Evolutionary conservation across 2,888 invertebrate species (phyloP).

Genomic region (Xanthostigma xanthostigma): DNA sequence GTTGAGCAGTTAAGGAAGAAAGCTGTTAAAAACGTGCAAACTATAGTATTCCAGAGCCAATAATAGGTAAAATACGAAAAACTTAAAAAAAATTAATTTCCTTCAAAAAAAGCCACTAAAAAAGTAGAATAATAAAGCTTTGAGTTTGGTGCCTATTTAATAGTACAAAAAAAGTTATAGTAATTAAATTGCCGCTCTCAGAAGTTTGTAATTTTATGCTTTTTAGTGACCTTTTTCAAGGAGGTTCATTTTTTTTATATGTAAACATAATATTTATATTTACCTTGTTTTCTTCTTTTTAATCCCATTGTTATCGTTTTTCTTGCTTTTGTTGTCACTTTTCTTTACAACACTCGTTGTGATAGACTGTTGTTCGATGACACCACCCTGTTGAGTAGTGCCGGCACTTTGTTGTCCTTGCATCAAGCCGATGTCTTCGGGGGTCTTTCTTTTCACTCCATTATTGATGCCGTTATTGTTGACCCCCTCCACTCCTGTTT

Average conservation of each 20-base stretch:
- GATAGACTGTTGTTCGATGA: slow-evolving; percentile 17
- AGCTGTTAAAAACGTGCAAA: too few relatives aligned
- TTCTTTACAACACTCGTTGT: slow-evolving; percentile 35
- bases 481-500: slow-evolving; percentile 19
- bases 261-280: slow-evolving; percentile 14
- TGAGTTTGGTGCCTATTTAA: too few relatives aligned
- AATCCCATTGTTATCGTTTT: slow-evolving; percentile 69
- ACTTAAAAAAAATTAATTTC: too few relatives aligned
- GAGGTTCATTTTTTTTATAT: neutral
- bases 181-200: too few relatives aligned
- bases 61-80: too few relatives aligned
- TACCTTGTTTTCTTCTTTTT: slow-evolving; percentile 90
- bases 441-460: slow-evolving; percentile 24
- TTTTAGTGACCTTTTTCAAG: too few relatives aligned
- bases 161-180: too few relatives aligned
- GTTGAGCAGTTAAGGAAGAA: too few relatives aligned
- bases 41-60: too few relatives aligned
- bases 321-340: slow-evolving; percentile 65
- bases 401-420: slow-evolving; percentile 32
- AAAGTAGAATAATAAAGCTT: too few relatives aligned
- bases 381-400: slow-evolving; percentile 26
- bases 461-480: slow-evolving; percentile 12
- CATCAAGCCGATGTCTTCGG: slow-evolving; percentile 27
- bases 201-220: too few relatives aligned
- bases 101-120: too few relatives aligned